These are phyloP conservation scores for Seriola dumerili DNA, from an alignment of 2,113 vertebrate genomes.

Conservation along the genomic window DNA sequence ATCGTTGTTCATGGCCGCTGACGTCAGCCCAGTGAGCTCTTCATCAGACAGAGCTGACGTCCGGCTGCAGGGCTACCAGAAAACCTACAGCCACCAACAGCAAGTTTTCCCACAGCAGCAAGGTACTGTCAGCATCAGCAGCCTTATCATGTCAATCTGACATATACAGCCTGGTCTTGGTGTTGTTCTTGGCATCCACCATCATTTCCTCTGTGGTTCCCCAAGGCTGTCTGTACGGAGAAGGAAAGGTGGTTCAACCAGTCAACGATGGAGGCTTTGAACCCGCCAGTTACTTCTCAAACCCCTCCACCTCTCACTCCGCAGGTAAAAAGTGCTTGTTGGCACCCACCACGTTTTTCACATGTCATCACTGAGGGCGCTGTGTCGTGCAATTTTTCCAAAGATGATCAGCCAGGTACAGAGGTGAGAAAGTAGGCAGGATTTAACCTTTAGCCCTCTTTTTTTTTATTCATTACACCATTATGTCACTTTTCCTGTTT, in stretches of 20 bases:
- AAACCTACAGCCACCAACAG: slow-evolving; percentile 66
- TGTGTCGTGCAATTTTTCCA: neutral
- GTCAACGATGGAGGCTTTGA: slow-evolving; percentile 65
- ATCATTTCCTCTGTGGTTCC: slow-evolving; percentile 8
- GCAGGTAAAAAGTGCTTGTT: slow-evolving; percentile 50
- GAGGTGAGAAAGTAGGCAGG: neutral
- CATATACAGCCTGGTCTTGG: neutral
- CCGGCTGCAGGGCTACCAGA: slow-evolving; percentile 61
- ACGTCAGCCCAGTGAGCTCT: slow-evolving; percentile 43
- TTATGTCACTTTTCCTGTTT: neutral
- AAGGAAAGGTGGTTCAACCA: slow-evolving; percentile 61
- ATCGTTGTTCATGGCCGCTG: slow-evolving; percentile 60
- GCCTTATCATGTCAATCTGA: rapidly evolving
- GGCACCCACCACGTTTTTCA: no score
- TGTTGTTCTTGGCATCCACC: neutral
- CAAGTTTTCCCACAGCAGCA: slow-evolving; percentile 65
- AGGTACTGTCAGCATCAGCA: slow-evolving; percentile 42
- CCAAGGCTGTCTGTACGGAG: slow-evolving; percentile 66
- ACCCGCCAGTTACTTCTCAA: slow-evolving; percentile 58
- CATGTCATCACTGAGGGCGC: neutral
- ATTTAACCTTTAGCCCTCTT: no score
- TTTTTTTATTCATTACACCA: neutral
- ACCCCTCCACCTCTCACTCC: slow-evolving; percentile 54
- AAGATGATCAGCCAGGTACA: neutral
- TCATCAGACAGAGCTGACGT: slow-evolving; percentile 56